These are phyloP conservation scores for Rhopalosiphum maidis DNA, from an alignment of 1,140 invertebrate genomes.

Conservation along the genomic window DNA sequence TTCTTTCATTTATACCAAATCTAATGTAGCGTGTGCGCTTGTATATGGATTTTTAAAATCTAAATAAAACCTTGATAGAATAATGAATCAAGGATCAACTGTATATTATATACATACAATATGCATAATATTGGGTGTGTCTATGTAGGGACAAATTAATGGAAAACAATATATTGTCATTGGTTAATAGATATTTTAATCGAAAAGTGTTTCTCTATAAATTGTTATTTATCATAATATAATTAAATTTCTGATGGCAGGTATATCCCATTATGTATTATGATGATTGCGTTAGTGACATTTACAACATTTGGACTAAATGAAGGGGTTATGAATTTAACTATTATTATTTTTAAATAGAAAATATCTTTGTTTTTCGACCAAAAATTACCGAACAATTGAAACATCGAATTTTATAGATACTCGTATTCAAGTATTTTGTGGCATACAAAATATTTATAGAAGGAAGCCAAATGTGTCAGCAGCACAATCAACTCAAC, in stretches of 20 bases:
- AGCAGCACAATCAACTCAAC: not conserved
- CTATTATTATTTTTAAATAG: not conserved
- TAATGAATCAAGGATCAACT: not conserved
- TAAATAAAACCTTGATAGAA: not conserved
- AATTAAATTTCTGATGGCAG: too few species aligned
- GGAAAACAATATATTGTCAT: not conserved
- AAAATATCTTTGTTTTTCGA: not conserved
- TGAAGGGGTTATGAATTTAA: not conserved
- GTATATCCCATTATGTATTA: too few species aligned
- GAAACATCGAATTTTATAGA: not conserved
- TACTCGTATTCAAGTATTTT: too few species aligned
- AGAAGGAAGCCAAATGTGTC: not conserved
- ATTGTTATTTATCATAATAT: too few species aligned
- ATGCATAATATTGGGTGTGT: not conserved
- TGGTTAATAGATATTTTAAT: too few species aligned
- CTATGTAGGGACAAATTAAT: not conserved
- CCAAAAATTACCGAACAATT: not conserved
- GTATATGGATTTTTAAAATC: not conserved
- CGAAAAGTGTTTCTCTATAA: too few species aligned
- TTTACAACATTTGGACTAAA: not conserved
- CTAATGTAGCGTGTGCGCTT: too few species aligned
- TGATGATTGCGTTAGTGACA: too few species aligned
- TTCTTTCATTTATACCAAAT: not conserved
- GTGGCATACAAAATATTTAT: not conserved
- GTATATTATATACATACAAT: not conserved